Evolutionary conservation across 2,888 invertebrate genomes (phyloP), one percentile per base, ranked within the genome.

Genomic region (Malacosoma neustria): DNA sequence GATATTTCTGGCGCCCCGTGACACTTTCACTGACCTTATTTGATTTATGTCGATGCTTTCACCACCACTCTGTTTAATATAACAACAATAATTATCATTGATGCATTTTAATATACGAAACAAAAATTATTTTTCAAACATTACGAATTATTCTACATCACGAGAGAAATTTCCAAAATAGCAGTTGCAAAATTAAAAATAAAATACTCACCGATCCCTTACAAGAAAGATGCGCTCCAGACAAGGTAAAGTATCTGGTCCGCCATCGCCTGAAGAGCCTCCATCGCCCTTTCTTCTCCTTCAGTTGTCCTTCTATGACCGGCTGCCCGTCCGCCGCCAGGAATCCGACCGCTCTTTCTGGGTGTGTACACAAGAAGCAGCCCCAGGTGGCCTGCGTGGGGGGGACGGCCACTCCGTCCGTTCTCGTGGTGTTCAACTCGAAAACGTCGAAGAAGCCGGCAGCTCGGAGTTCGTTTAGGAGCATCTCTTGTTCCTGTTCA

Each of bases 371-470:
- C 47, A 97, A 88, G 75, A 97, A 97, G 74, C 98, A 98, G 36
- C 94, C 94, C 98, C 97, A 98, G 34, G 75, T 63, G 41, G 72
- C 72, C 45, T 62, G 66, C 29, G 66, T 61, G 42, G 62, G 61
- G 22, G 59, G 52, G 29, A 55, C 39, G 3, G 50, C 45, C 4
- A 52, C 58, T 11, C 52, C 61, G 37, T 57, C 58, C 72, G 42
- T 81, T 42, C 64, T 84, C 61, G 60, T 72, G 37, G 87, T 84
- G 37, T 88, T 89, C 57, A 94, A 91, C 75, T 96, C 95, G 76
- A 98, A 97, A 35, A 97, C 95, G 77, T 98, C 97, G 76, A 96
- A 94, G 81, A 95, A 97, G 1, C 96, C 93, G 3, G 93, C 91
- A 53, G 93, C 90, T 11, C 96, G 89, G 34, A 98, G 81, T 81